Conservation (phyloP, 1,140 invertebrate genomes). For the Drosophila seguyi region DNA sequence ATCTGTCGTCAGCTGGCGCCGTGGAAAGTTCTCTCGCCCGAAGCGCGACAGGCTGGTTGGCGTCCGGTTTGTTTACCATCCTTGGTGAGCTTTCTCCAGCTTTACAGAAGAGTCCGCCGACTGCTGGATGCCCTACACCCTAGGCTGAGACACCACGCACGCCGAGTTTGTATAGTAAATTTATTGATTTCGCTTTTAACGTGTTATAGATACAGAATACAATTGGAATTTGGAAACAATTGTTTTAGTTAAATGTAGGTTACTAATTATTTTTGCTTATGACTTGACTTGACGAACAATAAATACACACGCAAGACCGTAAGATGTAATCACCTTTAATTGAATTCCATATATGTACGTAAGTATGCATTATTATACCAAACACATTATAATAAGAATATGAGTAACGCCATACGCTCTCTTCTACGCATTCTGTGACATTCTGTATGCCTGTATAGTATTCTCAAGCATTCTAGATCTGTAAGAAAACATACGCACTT, state of each 20-base stretch:
- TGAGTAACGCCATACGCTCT: background rate
- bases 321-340: conserved; percentile 72
- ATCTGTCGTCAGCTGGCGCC: conserved; percentile 55
- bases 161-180: conserved; percentile 67
- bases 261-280: conserved; percentile 49
- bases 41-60: conserved; percentile 2
- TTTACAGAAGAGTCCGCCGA: conserved; percentile 14
- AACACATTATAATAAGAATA: background rate
- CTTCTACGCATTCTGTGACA: background rate
- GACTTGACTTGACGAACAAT: conserved; percentile 65
- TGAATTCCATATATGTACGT: conserved; percentile 57
- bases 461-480: background rate
- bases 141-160: background rate
- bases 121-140: conserved; percentile 4
- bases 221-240: conserved; percentile 77
- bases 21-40: conserved; percentile 48
- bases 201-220: conserved; percentile 52
- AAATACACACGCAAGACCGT: conserved; percentile 74
- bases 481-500: background rate
- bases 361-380: conserved; percentile 27
- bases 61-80: conserved; percentile 65
- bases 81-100: conserved; percentile 25
- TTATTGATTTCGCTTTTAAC: conserved; percentile 73
- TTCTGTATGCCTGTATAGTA: background rate
- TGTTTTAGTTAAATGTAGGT: conserved; percentile 57